Evolutionary conservation across 1,140 invertebrate species (phyloP).

Genomic region (Drosophila melanica): DNA sequence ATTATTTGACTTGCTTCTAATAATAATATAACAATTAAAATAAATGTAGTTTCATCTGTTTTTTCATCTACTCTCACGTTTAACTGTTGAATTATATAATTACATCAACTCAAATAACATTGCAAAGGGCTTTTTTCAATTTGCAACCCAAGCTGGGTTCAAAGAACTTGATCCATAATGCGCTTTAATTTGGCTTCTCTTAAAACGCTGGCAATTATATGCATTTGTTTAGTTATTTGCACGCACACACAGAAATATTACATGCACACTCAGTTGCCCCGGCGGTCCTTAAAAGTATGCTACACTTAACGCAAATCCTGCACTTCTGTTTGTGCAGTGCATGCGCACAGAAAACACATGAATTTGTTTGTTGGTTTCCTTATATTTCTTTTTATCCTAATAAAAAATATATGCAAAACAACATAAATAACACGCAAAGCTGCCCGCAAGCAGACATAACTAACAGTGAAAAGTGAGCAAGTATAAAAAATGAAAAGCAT

Average conservation of each 20-base stretch:
- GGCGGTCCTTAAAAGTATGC: slow-evolving; percentile 44
- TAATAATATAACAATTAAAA: too few relatives aligned
- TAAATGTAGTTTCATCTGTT: too few relatives aligned
- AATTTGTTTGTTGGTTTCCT: slow-evolving; percentile 50
- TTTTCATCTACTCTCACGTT: too few relatives aligned
- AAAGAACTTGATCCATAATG: slow-evolving; percentile 28
- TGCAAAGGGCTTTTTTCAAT: too few relatives aligned
- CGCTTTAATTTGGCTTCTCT: slow-evolving; percentile 25
- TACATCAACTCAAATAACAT: too few relatives aligned
- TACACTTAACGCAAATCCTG: slow-evolving; percentile 61
- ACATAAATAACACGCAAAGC: slow-evolving; percentile 72
- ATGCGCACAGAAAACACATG: slow-evolving; percentile 52
- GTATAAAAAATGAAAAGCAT: slow-evolving; percentile 62
- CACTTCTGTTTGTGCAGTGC: slow-evolving; percentile 40
- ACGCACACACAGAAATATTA: not conserved
- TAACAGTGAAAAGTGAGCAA: slow-evolving; percentile 75
- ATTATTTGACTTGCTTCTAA: too few relatives aligned
- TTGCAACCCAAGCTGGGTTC: slow-evolving; percentile 6
- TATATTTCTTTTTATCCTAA: slow-evolving; percentile 32
- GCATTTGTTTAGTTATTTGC: slow-evolving; percentile 62
- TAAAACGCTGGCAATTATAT: slow-evolving; percentile 41
- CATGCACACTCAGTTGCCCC: not conserved
- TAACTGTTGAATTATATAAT: too few relatives aligned
- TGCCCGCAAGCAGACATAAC: slow-evolving; percentile 77
- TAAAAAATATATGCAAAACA: slow-evolving; percentile 50